Evolutionary conservation across 1,140 invertebrate genomes (phyloP), one percentile per base, ranked within the genome.

Genomic region (Chionoecetes opilio): DNA sequence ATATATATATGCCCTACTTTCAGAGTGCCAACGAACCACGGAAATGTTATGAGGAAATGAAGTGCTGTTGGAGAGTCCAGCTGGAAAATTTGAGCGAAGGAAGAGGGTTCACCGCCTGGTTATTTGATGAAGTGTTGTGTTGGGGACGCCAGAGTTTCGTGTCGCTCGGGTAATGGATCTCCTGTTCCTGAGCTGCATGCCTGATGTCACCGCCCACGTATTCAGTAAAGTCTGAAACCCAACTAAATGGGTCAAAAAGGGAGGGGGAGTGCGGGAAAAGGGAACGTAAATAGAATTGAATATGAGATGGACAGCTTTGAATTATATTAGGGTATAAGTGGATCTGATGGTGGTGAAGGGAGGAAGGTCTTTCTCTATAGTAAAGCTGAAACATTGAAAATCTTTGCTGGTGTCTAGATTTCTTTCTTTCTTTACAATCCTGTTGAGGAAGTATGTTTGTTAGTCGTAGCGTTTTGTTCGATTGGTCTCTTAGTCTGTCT

Each of bases 111-210:
- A 8, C 21, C 63, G 21, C 11, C n/a, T 17, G 21, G 63, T n/a
- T 75, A 26, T 75, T 75, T 75, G 63, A 75, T 75, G 63, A 75
- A 75, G 63, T 75, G 63, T 75, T 26, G n/a, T 75, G 63, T 75
- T 26, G 63, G 21, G n/a, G 63, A 75, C 6, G 63, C 63, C 63
- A 75, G 63, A 75, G 63, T 75, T 75, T 75, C 63, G 63, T 75
- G 63, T 75, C 63, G n/a, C 63, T 75, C n/a, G 63, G 63, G 63
- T 75, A 75, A 75, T 75, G 63, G 63, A 75, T 75, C 63, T 26
- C 63, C 6, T 75, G 63, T 75, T 75, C 63, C 63, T 26, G 63
- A n/a, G 63, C 8, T 26, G 63, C n/a, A n/a, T 75, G 63, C n/a
- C 63, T 26, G n/a, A n/a, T n/a, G 21, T 21, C 63, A 5, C 63